Evolutionary conservation across 2,888 invertebrate genomes (phyloP).

Genomic region (Cerastoderma edule): DNA sequence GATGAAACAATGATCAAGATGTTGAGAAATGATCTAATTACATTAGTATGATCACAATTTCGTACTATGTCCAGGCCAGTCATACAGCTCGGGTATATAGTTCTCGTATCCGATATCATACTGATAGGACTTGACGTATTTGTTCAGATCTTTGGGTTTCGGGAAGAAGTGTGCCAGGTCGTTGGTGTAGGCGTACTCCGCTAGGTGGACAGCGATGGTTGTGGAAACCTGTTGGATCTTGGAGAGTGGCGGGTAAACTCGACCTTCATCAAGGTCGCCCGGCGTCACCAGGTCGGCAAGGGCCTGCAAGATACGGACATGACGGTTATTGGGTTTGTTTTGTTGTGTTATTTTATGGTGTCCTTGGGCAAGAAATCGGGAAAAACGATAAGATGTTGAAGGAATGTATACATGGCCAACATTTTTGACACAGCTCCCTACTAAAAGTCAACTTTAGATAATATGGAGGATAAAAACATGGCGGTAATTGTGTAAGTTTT

Average conservation of each 20-base stretch:
- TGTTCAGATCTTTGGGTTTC: slow-evolving; percentile 85
- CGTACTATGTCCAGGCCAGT: slow-evolving; percentile 79
- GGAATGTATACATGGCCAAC: too few species aligned
- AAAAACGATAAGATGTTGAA: too few species aligned
- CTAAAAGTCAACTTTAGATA: too few species aligned
- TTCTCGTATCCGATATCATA: slow-evolving; percentile 84
- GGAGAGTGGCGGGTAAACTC: slow-evolving; percentile 97
- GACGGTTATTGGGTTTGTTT: too few species aligned
- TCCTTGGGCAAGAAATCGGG: too few species aligned
- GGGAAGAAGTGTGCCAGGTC: slow-evolving; percentile 85
- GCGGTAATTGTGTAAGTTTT: too few species aligned
- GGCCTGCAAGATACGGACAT: too few species aligned
- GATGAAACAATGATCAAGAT: background rate
- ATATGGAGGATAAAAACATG: too few species aligned
- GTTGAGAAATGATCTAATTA: background rate
- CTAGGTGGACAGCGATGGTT: slow-evolving; percentile 92
- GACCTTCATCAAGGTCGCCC: slow-evolving; percentile 91
- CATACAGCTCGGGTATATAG: slow-evolving; percentile 84
- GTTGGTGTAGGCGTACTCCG: slow-evolving; percentile 91
- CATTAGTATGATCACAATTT: slow-evolving; percentile 21
- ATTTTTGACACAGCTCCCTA: too few species aligned
- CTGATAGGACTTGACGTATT: slow-evolving; percentile 83
- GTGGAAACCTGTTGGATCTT: slow-evolving; percentile 94
- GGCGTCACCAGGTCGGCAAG: slow-evolving; percentile 92
- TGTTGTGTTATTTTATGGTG: too few species aligned